Percentiles rank a stretch among this genome's conserved stretches.
Conservation (phyloP, 2,113 vertebrate species). For the Perca schrenkii region DNA sequence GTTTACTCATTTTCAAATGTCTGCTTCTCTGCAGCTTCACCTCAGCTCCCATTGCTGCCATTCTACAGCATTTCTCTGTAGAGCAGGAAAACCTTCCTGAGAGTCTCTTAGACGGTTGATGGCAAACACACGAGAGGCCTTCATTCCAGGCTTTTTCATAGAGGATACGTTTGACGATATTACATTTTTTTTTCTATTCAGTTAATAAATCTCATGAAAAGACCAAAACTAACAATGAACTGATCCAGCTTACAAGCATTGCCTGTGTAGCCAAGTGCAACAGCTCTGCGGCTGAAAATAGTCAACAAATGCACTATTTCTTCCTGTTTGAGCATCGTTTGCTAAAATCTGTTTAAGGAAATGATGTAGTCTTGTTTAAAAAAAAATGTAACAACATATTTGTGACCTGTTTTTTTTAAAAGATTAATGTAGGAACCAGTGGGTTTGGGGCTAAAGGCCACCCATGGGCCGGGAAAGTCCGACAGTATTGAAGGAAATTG, state of each 20-base stretch:
- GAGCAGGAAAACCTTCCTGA: constrained; percentile 21
- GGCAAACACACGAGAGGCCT: not conserved
- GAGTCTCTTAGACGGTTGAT: not conserved
- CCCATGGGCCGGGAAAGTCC: not conserved
- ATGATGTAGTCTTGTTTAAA: not conserved
- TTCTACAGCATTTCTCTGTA: not conserved
- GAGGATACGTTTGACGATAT: not conserved
- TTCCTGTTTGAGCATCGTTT: not conserved
- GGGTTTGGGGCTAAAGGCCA: not conserved
- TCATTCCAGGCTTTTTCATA: not conserved
- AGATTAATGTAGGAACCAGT: not conserved
- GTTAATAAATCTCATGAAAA: not conserved
- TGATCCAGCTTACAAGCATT: not conserved
- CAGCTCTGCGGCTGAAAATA: not conserved
- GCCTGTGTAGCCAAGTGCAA: too few species aligned
- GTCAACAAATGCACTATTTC: not conserved
- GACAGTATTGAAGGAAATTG: not conserved
- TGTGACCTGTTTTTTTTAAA: not conserved
- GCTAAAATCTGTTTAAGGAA: not conserved
- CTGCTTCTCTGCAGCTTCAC: constrained; percentile 28
- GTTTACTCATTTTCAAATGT: constrained; percentile 45
- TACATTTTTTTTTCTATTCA: not conserved
- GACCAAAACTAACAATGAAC: not conserved
- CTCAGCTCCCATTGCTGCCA: constrained; percentile 30
- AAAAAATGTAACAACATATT: not conserved